These are phyloP conservation scores for Seira sanloemensis DNA, from an alignment of 2,888 invertebrate genomes.

Conservation along the genomic window DNA sequence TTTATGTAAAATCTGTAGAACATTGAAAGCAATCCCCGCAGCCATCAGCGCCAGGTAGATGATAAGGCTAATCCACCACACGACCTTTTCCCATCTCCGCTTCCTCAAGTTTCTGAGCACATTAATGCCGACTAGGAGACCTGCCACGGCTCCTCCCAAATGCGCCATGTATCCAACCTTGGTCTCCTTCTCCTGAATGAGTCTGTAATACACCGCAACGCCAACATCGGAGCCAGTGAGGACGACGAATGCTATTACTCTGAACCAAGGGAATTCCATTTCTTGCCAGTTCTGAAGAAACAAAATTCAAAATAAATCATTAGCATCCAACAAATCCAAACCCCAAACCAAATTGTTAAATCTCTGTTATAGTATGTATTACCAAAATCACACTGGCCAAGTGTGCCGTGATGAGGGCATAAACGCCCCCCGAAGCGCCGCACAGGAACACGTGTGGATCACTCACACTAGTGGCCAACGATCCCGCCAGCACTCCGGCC, in stretches of 20 bases:
- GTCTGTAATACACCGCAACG: constrained; percentile 92
- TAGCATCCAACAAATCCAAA: too few relatives aligned
- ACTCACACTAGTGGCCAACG: constrained; percentile 90
- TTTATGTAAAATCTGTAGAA: too few relatives aligned
- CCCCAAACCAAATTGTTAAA: too few relatives aligned
- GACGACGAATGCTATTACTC: constrained; percentile 82
- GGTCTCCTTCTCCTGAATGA: constrained; percentile 82
- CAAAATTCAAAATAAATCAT: not conserved
- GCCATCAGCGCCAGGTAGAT: constrained; percentile 84
- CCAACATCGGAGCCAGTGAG: constrained; percentile 90
- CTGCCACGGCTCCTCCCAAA: constrained; percentile 85
- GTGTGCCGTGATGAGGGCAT: constrained; percentile 94
- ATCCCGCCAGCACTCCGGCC: constrained; percentile 91
- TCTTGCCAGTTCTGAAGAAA: constrained; percentile 92
- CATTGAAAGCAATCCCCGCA: constrained; percentile 85
- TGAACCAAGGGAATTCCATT: constrained; percentile 92
- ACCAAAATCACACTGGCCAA: constrained; percentile 93
- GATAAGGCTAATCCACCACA: constrained; percentile 89
- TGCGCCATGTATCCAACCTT: constrained; percentile 95
- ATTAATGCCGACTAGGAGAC: constrained; percentile 17
- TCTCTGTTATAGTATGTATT: constrained; percentile 62
- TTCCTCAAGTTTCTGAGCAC: constrained; percentile 85
- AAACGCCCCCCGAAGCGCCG: constrained; percentile 94
- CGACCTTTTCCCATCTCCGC: constrained; percentile 85
- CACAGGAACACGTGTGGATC: constrained; percentile 90